Evolutionary conservation across 2,113 vertebrate species (phyloP), one percentile per base, ranked within the genome.

Genomic region (Symphodus melops): DNA sequence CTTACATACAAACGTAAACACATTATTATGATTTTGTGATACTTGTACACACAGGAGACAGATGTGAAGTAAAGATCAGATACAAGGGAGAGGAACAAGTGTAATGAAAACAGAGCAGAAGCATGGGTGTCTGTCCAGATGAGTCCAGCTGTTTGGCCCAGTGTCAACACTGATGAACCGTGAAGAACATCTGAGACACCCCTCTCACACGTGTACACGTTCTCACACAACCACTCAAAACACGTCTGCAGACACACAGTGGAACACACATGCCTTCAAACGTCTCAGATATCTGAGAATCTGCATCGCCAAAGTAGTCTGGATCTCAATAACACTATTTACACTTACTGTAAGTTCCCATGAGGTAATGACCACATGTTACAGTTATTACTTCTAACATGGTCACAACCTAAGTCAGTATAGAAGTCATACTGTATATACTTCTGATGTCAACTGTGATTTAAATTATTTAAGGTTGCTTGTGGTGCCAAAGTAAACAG

Each of bases 111-210:
- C 46, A 58, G 36, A 57, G 10, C 25, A 63, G 71, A 61, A 55
- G 54, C 51, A 77, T 36, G 58, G 69, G 62, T 75, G 54, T 57
- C 57, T 80, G 77, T 85, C 76, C 81, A 85, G 67, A 73, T 49
- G 59, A 81, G 69, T 57, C 78, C 94, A 94, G 94, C 92, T 94
- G 94, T 91, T 90, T 77, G 79, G 80, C 86, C 91, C 92, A 88
- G 92, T 93, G 91, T 94, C 85, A 84, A 57, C 75, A 61, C 82
- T 85, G 88, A 88, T 89, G 86, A 85, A 90, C 89, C 83, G 87
- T 88, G 86, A 92, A 90, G 86, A 92, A 92, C 91, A 90, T 93
- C 90, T 86, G 68, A 88, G 80, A 87, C 77, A 86, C 55, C 67
- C 74, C 8, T 86, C 57, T 52, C 54, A 25, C 62, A 82, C 44